Conservation (phyloP, 1,140 invertebrate species). For the Panagrolaimus sp. region DNA sequence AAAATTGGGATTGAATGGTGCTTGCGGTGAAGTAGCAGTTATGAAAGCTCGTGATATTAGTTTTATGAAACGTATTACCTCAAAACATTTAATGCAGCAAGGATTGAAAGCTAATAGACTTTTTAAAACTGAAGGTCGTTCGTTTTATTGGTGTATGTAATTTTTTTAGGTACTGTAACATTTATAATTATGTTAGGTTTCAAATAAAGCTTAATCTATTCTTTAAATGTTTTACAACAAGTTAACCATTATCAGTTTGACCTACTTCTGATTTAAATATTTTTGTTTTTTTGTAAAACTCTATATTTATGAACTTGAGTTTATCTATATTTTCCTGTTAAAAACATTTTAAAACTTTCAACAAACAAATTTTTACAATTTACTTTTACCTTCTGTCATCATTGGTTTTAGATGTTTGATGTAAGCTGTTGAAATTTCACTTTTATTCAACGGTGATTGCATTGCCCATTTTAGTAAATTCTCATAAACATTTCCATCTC, state of each 20-base stretch:
- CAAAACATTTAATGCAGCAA: constrained; percentile 70
- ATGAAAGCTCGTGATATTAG: constrained; percentile 77
- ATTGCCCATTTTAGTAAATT: constrained; percentile 9
- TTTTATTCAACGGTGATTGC: constrained; percentile 8
- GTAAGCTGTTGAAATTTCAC: constrained; percentile 2
- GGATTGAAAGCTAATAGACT: constrained; percentile 66
- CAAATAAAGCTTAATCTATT: too few species aligned
- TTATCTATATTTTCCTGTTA: too few species aligned
- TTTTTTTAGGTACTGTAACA: too few species aligned
- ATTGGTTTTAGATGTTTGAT: constrained; percentile 3
- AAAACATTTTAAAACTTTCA: too few species aligned
- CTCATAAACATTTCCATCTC: constrained; percentile 14
- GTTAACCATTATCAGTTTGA: too few species aligned
- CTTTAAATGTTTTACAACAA: too few species aligned
- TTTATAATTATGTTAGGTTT: too few species aligned
- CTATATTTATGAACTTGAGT: too few species aligned
- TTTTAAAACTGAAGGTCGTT: constrained; percentile 29
- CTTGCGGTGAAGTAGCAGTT: constrained; percentile 32
- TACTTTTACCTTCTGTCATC: background rate
- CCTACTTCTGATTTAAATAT: too few species aligned
- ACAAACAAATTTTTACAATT: background rate
- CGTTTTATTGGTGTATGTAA: background rate
- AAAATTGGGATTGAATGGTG: constrained; percentile 79
- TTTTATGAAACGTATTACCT: constrained; percentile 74
- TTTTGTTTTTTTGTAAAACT: too few species aligned